Evolutionary conservation across 2,797 vertebrate species (phyloP).

Genomic region (Sorex maritimensis): DNA sequence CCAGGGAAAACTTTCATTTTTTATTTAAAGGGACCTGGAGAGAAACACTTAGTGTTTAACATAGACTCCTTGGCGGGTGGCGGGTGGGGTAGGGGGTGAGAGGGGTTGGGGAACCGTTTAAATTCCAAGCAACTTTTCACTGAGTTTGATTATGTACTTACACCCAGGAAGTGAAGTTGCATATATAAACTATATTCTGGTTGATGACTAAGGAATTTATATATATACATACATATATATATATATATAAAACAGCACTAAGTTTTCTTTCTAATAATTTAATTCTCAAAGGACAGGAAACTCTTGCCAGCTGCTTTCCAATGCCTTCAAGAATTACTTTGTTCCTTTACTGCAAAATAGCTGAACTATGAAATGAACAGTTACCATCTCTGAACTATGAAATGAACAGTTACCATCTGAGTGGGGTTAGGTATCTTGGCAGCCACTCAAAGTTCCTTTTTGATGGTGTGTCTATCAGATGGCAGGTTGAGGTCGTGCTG

Average conservation of each 20-base stretch:
- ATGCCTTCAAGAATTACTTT: neutral
- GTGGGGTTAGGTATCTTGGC: constrained; percentile 31
- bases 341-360: constrained; percentile 33
- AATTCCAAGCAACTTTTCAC: constrained; percentile 3
- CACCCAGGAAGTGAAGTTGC: constrained; percentile 3
- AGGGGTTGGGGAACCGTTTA: neutral
- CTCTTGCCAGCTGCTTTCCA: neutral
- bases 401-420: neutral
- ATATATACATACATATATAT: too few relatives aligned
- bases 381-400: neutral
- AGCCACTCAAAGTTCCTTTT: constrained; percentile 20
- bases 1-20: neutral
- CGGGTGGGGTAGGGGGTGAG: too few relatives aligned
- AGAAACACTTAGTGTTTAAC: neutral
- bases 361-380: constrained; percentile 19
- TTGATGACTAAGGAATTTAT: neutral
- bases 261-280: neutral
- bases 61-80: neutral
- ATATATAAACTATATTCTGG: neutral
- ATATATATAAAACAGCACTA: neutral
- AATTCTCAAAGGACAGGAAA: constrained; percentile 59
- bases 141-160: neutral
- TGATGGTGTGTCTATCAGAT: neutral
- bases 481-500: neutral
- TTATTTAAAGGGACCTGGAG: neutral